Evolutionary conservation across 2,888 invertebrate genomes (phyloP), one percentile per base, ranked within the genome.

Genomic region (Lasius fuliginosus): DNA sequence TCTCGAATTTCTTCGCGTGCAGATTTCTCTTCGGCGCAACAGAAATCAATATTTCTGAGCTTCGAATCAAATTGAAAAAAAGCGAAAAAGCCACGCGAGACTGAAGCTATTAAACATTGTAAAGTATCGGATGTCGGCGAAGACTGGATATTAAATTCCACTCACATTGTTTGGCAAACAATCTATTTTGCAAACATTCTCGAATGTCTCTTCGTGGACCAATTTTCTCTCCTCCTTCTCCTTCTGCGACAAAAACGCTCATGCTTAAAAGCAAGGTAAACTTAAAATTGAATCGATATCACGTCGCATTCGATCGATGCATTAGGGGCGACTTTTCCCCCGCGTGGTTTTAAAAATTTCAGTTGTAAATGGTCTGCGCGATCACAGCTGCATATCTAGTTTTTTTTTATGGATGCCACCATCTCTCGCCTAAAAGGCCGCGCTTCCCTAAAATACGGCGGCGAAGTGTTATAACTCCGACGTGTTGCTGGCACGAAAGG

Each of bases 371-470:
- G 84, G 53, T 75, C 75, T n/a, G 53, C 46, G 77, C 82, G 64
- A 89, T 84, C 85, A 73, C 82, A 77, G 81, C 65, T 23, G 73
- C 77, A 83, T 53, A 53, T 33, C 68, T 74, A 6, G 11, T 18
- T 71, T 65, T 73, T 71, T 79, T 86, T 87, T 88, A 90, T 90
- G 90, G 89, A 88, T 49, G 30, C 36, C 85, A 75, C 60, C 30
- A 6, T 27, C 79, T 65, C 81, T 68, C 73, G 75, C 84, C 85
- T 90, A 86, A 90, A 90, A 90, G 89, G 88, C 82, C 53, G 64
- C 77, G 81, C 79, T 74, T 85, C 42, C 85, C 90, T 88, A 90
- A 90, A 90, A 90, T 83, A 89, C 56, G 60, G 62, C 67, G 82
- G n/a, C 68, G 62, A 85, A 86, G 86, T 65, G 90, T 86, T 85